A percentile compares a stretch with the other conserved stretches of the same genome.
These are phyloP conservation scores for Sinhomidia bicolor DNA, from an alignment of 2,888 invertebrate genomes.

Conservation along the genomic window DNA sequence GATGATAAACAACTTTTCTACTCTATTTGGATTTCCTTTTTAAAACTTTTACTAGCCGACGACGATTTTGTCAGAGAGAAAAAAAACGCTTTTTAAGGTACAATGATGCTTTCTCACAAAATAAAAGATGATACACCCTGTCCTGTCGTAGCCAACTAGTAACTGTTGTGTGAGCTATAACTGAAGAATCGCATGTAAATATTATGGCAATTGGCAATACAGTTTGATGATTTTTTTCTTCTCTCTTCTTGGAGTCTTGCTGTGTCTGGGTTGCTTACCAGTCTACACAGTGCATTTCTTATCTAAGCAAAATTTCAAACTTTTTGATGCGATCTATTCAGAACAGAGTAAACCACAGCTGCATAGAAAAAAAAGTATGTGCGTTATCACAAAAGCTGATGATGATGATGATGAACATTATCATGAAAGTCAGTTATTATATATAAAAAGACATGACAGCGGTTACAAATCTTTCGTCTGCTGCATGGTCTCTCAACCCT, in stretches of 20 bases:
- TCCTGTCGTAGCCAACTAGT: no score
- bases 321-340: background rate
- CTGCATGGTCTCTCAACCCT: background rate
- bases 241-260: slow-evolving; percentile 29
- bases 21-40: no score
- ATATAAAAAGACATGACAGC: background rate
- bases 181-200: background rate
- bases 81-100: no score
- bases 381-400: background rate
- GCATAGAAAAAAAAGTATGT: background rate
- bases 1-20: no score
- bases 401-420: background rate
- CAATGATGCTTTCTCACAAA: background rate
- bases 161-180: no score
- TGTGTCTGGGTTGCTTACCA: slow-evolving; percentile 32
- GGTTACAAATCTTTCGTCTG: background rate
- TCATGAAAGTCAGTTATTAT: slow-evolving; percentile 24
- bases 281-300: no score
- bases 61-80: no score
- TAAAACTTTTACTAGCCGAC: no score
- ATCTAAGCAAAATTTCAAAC: background rate
- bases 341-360: slow-evolving; percentile 1
- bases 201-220: background rate
- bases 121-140: background rate
- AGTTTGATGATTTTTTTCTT: background rate